These are phyloP conservation scores for Danio rerio DNA, from an alignment of 2,113 vertebrate genomes.

Conservation along the genomic window DNA sequence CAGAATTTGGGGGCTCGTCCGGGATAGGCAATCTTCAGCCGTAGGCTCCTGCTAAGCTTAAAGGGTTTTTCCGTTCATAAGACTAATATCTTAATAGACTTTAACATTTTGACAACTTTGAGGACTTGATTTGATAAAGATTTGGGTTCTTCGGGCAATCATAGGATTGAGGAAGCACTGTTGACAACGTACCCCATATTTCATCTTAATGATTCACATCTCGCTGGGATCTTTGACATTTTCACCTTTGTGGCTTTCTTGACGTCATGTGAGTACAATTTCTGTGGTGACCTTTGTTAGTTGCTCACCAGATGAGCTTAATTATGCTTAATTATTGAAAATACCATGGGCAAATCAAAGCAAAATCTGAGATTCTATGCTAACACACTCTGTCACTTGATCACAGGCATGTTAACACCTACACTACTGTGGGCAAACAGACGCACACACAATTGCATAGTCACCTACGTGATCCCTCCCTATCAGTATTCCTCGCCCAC, in stretches of 20 bases:
- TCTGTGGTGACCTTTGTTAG: background rate
- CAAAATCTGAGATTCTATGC: slow-evolving; percentile 2
- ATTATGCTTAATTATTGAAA: background rate
- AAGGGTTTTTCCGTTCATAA: background rate
- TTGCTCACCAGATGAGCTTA: background rate
- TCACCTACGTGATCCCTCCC: slow-evolving; percentile 35
- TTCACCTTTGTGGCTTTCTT: slow-evolving; percentile 11
- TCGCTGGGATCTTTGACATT: background rate
- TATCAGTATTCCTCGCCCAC: slow-evolving; percentile 51
- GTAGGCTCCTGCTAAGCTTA: background rate
- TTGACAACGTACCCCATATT: background rate
- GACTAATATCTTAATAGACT: background rate
- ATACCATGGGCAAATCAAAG: background rate
- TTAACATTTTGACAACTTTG: background rate
- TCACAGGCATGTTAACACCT: slow-evolving; percentile 33
- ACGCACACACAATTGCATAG: slow-evolving; percentile 20
- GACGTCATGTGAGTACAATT: slow-evolving; percentile 6
- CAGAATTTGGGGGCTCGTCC: slow-evolving; percentile 3
- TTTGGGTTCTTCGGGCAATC: background rate
- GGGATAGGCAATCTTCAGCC: background rate
- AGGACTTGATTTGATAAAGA: background rate
- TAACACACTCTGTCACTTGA: slow-evolving; percentile 20
- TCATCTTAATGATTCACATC: background rate
- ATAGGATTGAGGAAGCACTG: background rate
- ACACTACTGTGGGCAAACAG: slow-evolving; percentile 26